Evolutionary conservation across 2,888 invertebrate species (phyloP).

Genomic region (Drosophila limbata): DNA sequence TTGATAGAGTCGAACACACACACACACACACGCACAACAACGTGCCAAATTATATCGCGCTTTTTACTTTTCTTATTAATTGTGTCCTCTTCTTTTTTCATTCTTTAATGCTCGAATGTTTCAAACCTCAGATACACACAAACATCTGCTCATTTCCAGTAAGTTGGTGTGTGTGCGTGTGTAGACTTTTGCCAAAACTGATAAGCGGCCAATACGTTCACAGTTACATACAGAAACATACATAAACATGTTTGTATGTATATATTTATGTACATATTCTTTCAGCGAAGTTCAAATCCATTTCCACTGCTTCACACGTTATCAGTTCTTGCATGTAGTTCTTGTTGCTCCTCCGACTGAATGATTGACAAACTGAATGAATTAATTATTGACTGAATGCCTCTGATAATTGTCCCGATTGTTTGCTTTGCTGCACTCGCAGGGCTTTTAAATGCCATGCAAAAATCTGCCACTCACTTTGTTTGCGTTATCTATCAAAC

Average conservation of each 20-base stretch:
- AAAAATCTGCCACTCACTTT: constrained; percentile 46
- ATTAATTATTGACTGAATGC: constrained; percentile 49
- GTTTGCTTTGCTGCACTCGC: constrained; percentile 33
- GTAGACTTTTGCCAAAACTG: constrained; percentile 60
- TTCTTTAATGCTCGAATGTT: constrained; percentile 42
- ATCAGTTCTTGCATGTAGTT: constrained; percentile 77
- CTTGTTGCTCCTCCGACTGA: constrained; percentile 40
- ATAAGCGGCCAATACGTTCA: constrained; percentile 52
- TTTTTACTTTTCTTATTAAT: constrained; percentile 43
- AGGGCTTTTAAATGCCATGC: constrained; percentile 41
- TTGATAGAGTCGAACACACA: constrained; percentile 21
- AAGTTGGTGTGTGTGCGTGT: constrained; percentile 16
- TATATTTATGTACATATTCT: constrained; percentile 12
- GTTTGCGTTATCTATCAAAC: constrained; percentile 39
- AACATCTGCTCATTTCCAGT: constrained; percentile 39
- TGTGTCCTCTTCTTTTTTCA: constrained; percentile 17
- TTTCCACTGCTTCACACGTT: constrained; percentile 65
- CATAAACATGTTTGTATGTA: constrained; percentile 2
- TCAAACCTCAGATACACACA: constrained; percentile 48
- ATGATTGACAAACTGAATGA: constrained; percentile 34
- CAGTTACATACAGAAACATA: constrained; percentile 25
- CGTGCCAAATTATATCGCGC: constrained; percentile 24
- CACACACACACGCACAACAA: constrained; percentile 5
- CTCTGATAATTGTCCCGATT: constrained; percentile 36
- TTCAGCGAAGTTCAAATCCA: constrained; percentile 79